phyloP scores from a whole-genome alignment of 2,888 invertebrate species.

The Pachycephus smyrnensis region DNA sequence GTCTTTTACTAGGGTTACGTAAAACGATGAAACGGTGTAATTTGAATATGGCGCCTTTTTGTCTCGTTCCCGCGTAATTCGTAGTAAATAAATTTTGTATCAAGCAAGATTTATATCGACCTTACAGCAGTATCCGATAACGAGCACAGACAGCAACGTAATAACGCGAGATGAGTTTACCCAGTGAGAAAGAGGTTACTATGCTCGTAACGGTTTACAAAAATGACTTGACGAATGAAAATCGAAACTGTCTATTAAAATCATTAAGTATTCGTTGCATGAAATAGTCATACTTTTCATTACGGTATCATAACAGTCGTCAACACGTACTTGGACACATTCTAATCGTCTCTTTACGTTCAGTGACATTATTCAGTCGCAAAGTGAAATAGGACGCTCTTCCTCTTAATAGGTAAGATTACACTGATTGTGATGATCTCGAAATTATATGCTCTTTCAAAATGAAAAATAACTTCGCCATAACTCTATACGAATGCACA shows the following conservation, averaged over 20 bases:
- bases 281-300: not conserved
- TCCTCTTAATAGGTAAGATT: not conserved
- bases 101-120: not conserved
- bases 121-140: too few species aligned
- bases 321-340: not conserved
- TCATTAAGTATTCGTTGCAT: not conserved
- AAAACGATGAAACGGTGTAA: not conserved
- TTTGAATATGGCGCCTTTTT: not conserved
- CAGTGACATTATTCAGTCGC: not conserved
- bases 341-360: not conserved
- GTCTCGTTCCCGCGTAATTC: not conserved
- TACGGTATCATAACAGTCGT: not conserved
- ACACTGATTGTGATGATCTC: not conserved
- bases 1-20: not conserved
- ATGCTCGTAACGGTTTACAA: not conserved
- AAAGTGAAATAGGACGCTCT: not conserved
- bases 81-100: not conserved
- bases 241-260: not conserved
- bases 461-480: not conserved
- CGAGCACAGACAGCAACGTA: not conserved
- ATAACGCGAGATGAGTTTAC: not conserved
- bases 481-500: not conserved
- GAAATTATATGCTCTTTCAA: not conserved
- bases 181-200: too few species aligned
- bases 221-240: not conserved